Conservation (phyloP, 1,140 invertebrate species). For the Zaprionus inermis region DNA sequence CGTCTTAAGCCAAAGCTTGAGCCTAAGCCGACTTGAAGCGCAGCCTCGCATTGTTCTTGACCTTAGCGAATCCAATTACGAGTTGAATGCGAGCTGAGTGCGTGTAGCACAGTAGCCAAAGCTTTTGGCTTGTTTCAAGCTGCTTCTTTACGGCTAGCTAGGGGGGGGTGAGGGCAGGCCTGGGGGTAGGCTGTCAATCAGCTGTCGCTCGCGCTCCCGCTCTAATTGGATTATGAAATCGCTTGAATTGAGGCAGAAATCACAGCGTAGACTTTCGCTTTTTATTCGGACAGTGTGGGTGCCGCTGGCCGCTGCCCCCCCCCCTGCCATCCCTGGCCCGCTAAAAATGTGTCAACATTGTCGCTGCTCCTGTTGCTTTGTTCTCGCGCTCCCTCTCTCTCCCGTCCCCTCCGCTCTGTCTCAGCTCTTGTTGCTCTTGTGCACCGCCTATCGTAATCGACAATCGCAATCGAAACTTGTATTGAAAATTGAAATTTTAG, state of each 20-base stretch:
- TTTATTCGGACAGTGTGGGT: slow-evolving; percentile 45
- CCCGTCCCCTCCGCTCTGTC: no score
- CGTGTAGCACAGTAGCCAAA: slow-evolving; percentile 68
- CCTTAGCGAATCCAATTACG: slow-evolving; percentile 77
- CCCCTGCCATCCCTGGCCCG: neutral
- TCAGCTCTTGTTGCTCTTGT: slow-evolving; percentile 6
- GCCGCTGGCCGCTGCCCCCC: no score
- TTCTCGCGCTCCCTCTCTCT: slow-evolving; percentile 32
- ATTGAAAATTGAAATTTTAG: slow-evolving; percentile 58
- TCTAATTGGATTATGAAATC: slow-evolving; percentile 72
- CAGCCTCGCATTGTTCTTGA: slow-evolving; percentile 69
- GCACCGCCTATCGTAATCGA: slow-evolving; percentile 56
- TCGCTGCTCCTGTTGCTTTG: slow-evolving; percentile 17
- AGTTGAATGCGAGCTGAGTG: slow-evolving; percentile 46
- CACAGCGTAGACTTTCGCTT: slow-evolving; percentile 40
- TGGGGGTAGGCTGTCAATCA: slow-evolving; percentile 60
- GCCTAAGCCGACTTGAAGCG: slow-evolving; percentile 23
- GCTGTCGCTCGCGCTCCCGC: slow-evolving; percentile 54
- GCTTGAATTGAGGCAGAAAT: slow-evolving; percentile 33
- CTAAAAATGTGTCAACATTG: slow-evolving; percentile 52
- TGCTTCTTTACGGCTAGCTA: slow-evolving; percentile 58
- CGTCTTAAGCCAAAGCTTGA: neutral
- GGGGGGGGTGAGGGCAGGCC: no score
- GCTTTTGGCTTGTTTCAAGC: slow-evolving; percentile 61
- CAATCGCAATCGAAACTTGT: slow-evolving; percentile 5